Base-by-base conservation (phyloP, 2,113 vertebrate genomes). In the Lophochroa leadbeateri region DNA sequence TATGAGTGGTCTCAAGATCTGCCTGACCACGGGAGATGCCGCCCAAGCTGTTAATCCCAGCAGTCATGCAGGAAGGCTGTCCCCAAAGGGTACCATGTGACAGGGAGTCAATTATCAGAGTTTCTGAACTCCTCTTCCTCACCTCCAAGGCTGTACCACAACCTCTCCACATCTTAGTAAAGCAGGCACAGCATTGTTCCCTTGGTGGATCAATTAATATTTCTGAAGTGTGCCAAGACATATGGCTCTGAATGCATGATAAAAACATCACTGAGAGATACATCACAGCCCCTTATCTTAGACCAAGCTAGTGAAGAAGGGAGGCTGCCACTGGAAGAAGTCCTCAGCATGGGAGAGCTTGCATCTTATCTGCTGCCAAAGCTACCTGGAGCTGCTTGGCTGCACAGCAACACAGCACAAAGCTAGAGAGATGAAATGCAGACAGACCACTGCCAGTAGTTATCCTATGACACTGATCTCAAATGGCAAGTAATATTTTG, bases 11-110 rank as follows among this genome's bases (percentile, higher is more conserved):
- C 65, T 69, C 47, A 53, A 57, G 43, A 27, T 35, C 24, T 70
- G 25, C 31, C 82, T 67, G 64, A 69, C 15, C 72, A 55, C 0
- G 0, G 21, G 41, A 50, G 20, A 11, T 49, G 81, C 17, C 0
- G 1, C 53, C 41, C 37, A 41, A 52, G 28, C 27, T 5, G 9
- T 49, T 92, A 18, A 71, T 33, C 24, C 31, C 57, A 55, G 23
- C 3, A 8, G 43, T 33, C 44, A 28, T 28, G 16, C 63, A 69
- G 46, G 9, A 88, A 46, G 23, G 52, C 6, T 58, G 10, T 55
- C 31, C 72, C 61, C 52, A 39, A 1, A 15, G 28, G 8, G 8
- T 61, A 64, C 39, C 41, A 76, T 31, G 8, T 20, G 53, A 43
- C 82, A 78, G 23, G 19, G 17, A 78, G 67, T 35, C 63, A 15